Percentiles rank a stretch among this genome's conserved stretches.
phyloP scores from a whole-genome alignment of 23 tunicate species.

The Ciona savignyi region DNA sequence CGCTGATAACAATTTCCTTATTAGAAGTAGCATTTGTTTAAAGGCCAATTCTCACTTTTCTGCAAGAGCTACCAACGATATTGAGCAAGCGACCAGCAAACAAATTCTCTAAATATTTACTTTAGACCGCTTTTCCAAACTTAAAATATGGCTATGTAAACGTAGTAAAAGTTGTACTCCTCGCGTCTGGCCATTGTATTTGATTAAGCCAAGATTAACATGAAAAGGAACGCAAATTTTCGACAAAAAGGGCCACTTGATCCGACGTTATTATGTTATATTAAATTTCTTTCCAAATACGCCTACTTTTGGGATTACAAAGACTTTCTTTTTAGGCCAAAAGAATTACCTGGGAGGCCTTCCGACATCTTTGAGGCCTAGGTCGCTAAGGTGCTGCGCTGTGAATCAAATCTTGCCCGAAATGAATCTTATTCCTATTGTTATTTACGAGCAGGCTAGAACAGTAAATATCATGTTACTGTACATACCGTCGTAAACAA shows the following conservation, averaged over 20 bases:
- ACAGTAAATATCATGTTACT: constrained; percentile 47
- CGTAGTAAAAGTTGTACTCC: no score
- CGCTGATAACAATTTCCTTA: no score
- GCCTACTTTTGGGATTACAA: neutral
- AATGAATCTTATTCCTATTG: constrained; percentile 18
- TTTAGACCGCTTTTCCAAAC: no score
- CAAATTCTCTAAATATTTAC: neutral
- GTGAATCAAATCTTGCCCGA: neutral
- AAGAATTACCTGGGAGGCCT: neutral
- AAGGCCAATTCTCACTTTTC: no score
- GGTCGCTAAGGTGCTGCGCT: neutral
- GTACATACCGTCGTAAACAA: constrained; percentile 77
- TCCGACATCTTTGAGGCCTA: neutral
- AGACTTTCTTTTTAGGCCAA: neutral
- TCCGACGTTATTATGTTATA: neutral
- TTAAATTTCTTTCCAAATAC: neutral
- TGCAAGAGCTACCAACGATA: no score
- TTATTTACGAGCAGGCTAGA: constrained; percentile 33
- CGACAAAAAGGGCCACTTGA: neutral
- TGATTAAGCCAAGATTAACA: neutral
- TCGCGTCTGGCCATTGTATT: no score
- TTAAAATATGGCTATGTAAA: neutral
- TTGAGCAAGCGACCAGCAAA: neutral
- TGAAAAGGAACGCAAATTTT: neutral
- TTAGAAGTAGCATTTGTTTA: no score